Conservation (phyloP, 2,113 vertebrate genomes). For the Passer montanus region DNA sequence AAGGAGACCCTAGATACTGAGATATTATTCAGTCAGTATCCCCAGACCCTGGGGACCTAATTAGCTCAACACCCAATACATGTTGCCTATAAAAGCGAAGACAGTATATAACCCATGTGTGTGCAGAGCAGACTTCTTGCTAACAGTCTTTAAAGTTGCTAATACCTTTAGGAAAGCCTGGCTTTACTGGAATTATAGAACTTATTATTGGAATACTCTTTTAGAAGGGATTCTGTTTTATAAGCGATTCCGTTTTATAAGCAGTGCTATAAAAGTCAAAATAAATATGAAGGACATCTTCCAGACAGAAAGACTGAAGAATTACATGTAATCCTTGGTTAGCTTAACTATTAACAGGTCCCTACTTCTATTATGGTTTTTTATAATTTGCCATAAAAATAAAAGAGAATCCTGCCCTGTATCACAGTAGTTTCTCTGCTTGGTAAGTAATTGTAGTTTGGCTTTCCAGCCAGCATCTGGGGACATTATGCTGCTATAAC, state of each 20-base stretch:
- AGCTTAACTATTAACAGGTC: background rate
- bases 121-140: background rate
- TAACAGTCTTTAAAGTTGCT: background rate
- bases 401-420: background rate
- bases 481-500: background rate
- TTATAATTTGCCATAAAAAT: background rate
- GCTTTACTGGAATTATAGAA: background rate
- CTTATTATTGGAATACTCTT: background rate
- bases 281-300: background rate
- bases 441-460: background rate
- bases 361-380: background rate
- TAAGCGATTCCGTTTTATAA: background rate
- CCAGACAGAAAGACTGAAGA: background rate
- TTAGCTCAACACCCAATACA: conserved; percentile 43
- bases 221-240: background rate
- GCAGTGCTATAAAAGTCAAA: background rate
- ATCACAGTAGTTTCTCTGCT: background rate
- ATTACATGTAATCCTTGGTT: background rate
- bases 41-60: conserved; percentile 28
- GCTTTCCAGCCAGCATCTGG: background rate
- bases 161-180: background rate
- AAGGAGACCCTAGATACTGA: background rate
- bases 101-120: background rate
- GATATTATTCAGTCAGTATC: background rate
- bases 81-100: background rate